These are phyloP conservation scores for Morpho deidamia DNA, from an alignment of 2,888 invertebrate genomes.

Conservation along the genomic window DNA sequence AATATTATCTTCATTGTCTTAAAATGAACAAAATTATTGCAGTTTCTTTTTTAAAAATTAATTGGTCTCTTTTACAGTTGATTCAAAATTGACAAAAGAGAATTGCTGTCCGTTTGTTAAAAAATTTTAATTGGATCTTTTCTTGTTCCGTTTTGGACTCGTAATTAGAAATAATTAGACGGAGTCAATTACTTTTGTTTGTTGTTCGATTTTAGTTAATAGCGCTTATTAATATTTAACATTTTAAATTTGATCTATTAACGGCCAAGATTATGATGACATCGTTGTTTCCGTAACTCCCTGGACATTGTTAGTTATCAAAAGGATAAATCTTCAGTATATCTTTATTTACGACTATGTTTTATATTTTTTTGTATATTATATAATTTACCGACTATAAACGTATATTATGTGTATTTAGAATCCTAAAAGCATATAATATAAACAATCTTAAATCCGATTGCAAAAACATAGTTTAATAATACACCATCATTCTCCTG, in stretches of 20 bases:
- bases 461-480: too few species aligned
- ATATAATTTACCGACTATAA: too few species aligned
- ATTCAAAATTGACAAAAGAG: background rate
- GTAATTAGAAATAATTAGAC: conserved; percentile 21
- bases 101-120: background rate
- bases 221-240: background rate
- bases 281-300: background rate
- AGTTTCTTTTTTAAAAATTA: background rate
- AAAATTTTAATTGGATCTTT: conserved; percentile 12
- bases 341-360: too few species aligned
- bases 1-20: too few species aligned
- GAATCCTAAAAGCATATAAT: too few species aligned
- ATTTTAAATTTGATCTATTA: background rate
- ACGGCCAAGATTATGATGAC: background rate
- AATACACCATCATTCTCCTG: too few species aligned
- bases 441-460: too few species aligned
- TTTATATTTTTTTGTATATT: too few species aligned
- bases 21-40: too few species aligned
- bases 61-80: background rate
- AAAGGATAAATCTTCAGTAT: too few species aligned
- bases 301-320: too few species aligned
- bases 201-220: conserved; percentile 14
- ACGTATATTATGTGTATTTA: too few species aligned
- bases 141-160: conserved; percentile 7
- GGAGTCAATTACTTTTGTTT: conserved; percentile 18